These are phyloP conservation scores for Agonopterix subpropinquella DNA, from an alignment of 2,888 invertebrate species.

Conservation along the genomic window DNA sequence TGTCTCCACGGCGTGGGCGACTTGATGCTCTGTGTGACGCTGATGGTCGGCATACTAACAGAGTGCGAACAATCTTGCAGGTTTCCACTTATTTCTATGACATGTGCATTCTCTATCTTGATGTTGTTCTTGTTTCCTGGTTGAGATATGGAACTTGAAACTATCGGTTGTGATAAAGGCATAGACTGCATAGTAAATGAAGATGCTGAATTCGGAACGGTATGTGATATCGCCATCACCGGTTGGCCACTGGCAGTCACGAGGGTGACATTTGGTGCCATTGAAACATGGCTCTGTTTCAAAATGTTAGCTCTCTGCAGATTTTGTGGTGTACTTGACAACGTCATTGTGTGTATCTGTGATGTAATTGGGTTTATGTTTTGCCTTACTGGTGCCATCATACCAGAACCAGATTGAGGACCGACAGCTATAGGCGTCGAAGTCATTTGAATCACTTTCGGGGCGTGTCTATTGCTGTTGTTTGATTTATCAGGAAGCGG, in stretches of 20 bases:
- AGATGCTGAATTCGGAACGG: conserved; percentile 48
- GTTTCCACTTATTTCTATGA: conserved; percentile 68
- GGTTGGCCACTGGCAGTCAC: conserved; percentile 65
- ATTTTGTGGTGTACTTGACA: conserved; percentile 53
- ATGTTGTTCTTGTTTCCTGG: conserved; percentile 51
- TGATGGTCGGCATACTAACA: conserved; percentile 57
- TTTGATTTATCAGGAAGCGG: conserved; percentile 62
- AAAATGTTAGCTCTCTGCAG: conserved; percentile 48
- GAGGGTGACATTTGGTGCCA: conserved; percentile 64
- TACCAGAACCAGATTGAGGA: conserved; percentile 44
- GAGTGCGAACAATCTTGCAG: conserved; percentile 54
- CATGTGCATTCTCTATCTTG: conserved; percentile 63
- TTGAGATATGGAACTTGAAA: conserved; percentile 65
- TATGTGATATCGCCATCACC: conserved; percentile 68
- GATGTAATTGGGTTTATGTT: conserved; percentile 68
- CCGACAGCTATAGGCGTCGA: conserved; percentile 41
- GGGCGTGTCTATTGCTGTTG: conserved; percentile 47
- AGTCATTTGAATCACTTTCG: conserved; percentile 67
- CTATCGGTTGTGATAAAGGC: conserved; percentile 66
- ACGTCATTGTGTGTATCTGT: conserved; percentile 62
- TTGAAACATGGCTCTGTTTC: conserved; percentile 51
- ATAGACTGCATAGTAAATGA: conserved; percentile 64
- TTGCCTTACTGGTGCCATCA: conserved; percentile 52
- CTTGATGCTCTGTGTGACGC: conserved; percentile 63
- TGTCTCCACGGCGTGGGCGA: conserved; percentile 69